Conservation (phyloP, 2,888 invertebrate genomes). For the Netelia virgata region DNA sequence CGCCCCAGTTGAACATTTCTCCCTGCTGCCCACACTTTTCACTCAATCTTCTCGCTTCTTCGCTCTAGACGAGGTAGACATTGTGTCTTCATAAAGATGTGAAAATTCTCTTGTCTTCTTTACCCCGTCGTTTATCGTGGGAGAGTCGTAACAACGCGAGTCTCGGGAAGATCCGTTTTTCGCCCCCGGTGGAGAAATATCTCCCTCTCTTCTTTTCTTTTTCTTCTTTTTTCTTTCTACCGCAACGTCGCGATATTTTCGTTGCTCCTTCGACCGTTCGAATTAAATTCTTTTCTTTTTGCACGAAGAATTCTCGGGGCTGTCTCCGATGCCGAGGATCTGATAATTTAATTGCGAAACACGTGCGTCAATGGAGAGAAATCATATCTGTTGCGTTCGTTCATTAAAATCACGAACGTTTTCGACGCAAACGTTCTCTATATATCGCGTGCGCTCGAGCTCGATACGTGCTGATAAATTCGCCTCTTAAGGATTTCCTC, state of each 20-base stretch:
- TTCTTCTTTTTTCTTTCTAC: background rate
- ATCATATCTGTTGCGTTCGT: too few relatives aligned
- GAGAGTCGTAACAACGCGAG: constrained; percentile 75
- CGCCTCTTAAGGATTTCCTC: constrained; percentile 57
- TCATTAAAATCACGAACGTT: constrained; percentile 59
- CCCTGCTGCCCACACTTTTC: constrained; percentile 47
- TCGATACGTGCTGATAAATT: constrained; percentile 78
- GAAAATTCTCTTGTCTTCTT: constrained; percentile 53
- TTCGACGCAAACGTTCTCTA: constrained; percentile 27
- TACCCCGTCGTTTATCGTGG: constrained; percentile 74
- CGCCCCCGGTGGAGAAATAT: background rate
- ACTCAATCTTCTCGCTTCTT: constrained; percentile 48
- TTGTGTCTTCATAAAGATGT: background rate
- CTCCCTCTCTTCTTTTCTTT: background rate
- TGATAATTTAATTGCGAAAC: too few relatives aligned
- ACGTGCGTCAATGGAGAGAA: too few relatives aligned
- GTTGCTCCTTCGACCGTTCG: too few relatives aligned
- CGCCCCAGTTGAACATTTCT: constrained; percentile 9
- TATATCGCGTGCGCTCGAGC: constrained; percentile 71
- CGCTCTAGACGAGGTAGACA: background rate
- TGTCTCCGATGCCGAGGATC: too few relatives aligned
- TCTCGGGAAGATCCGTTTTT: constrained; percentile 59
- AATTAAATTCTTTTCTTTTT: background rate
- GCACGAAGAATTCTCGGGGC: too few relatives aligned
- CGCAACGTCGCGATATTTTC: background rate